Base-by-base conservation (phyloP, 2,888 invertebrate genomes). In the Siphlonurus alternatus region DNA sequence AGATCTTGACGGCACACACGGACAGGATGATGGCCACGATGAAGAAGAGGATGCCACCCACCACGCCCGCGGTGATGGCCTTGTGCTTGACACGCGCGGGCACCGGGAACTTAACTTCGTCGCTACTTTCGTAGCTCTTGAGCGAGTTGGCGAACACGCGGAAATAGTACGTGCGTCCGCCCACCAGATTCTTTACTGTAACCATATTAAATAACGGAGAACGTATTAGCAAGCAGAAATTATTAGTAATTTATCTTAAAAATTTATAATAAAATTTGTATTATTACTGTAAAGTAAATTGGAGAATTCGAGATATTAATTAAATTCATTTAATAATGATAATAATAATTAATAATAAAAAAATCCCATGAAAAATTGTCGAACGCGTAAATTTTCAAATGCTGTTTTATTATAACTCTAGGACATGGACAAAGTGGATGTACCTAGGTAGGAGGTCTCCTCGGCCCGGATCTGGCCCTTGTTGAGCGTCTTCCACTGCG, bases 21-120 rank as follows among this genome's bases (percentile, higher is more conserved):
- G 95, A 94, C 73, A 97, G 85, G 75, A 96, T 93, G 78, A 96
- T 93, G 77, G 95, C 94, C 74, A 96, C 94, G 75, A 96, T 89
- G 83, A 96, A 93, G 84, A 97, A 96, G 75, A 96, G 84, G 73
- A 97, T 88, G 70, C 96, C 96, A 72, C 96, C 96, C 71, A 96
- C 93, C 72, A 96, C 92, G 68, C 95, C 96, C 73, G 96, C 95
- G 67, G 93, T 93, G 76, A 94, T 93, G 70, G 93, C 93, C 84
- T 93, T 93, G 81, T 93, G 92, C 77, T 93, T 93, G 71, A 93
- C 92, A 67, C 92, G 83, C 68, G 91, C 91, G 70, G 93, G 93
- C 72, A 93, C 91, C 53, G 89, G 84, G 78, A 88, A 93, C 79
- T 88, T 89, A 72, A 92, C 86, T 78, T 88, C 88, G 68, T 93